Base-by-base conservation (phyloP, 2,888 invertebrate genomes). In the Zaprionus bogoriensis region DNA sequence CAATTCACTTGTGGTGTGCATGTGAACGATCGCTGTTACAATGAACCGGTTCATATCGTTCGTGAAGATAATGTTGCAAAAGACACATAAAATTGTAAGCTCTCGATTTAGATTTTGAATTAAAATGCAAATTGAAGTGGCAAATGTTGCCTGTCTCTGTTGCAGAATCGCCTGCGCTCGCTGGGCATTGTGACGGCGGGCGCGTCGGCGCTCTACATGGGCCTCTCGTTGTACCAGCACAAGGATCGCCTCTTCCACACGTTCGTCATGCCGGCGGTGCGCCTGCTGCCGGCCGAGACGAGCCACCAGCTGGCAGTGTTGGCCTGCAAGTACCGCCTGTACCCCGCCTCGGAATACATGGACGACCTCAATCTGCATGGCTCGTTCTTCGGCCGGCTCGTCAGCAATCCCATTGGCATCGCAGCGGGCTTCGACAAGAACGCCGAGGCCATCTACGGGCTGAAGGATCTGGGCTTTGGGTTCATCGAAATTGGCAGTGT, bases 381-480 rank as follows among this genome's bases (percentile, higher is more conserved):
- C 0, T 92, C 92, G 52, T 92, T 98, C 44, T 95, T 96, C 89
- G 94, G 94, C 19, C 92, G 94, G 66, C 90, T 94, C 10, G 93
- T 99, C 65, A 92, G 93, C 53, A 99, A 98, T 92, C 99, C 99
- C 0, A 91, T 99, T 77, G 99, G 99, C n/a, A 94, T 99, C 87
- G 99, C 99, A 22, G 99, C 99, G 58, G 99, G 99, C 4, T 99
- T 99, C 92, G 99, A 99, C 91, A 99, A 99, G 91, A 95, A 99
- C 91, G 99, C 95, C 4, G 98, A 99, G 92, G 98, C 97, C 19
- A 92, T 98, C 1, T 91, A 94, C 80, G 96, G 97, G 0, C 91
- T 99, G 32, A 92, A 94, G 65, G 94, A 94, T 83, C 92, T 97
- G 58, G 99, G 99, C 0, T 99, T 99, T 91, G 96, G 99, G 4